Percentiles rank a stretch among this genome's conserved stretches.
Conservation (phyloP, 2,888 invertebrate species). For the Ferdinandea cuprea region DNA sequence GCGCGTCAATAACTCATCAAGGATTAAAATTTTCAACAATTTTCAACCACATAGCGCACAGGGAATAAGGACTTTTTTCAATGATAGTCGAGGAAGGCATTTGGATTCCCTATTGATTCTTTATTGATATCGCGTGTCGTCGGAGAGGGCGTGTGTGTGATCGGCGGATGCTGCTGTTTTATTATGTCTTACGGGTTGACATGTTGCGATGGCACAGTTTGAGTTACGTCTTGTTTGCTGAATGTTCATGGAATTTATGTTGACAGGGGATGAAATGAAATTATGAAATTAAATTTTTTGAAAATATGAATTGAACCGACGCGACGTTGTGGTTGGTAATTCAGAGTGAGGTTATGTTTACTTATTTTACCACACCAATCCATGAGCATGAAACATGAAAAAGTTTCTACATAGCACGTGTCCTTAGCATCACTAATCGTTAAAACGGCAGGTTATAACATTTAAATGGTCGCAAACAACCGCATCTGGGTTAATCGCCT, state of each 20-base stretch:
- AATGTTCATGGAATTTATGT: background rate
- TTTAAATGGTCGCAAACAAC: no score
- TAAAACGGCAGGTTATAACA: no score
- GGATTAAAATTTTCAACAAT: conserved; percentile 56
- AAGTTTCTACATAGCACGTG: no score
- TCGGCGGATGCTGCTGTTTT: conserved; percentile 1
- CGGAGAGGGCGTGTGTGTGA: conserved; percentile 25
- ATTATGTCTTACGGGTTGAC: conserved; percentile 22
- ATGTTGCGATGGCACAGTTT: conserved; percentile 9
- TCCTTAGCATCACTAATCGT: no score
- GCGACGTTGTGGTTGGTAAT: no score
- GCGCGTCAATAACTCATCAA: conserved; percentile 58
- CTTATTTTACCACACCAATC: no score
- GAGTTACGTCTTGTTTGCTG: background rate
- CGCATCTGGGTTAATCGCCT: no score
- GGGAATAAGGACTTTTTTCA: conserved; percentile 2
- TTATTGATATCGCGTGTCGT: conserved; percentile 66
- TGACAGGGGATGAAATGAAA: background rate
- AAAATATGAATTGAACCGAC: no score
- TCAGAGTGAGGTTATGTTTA: no score
- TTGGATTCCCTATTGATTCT: conserved; percentile 33
- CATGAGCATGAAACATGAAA: no score
- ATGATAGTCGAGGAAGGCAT: conserved; percentile 28
- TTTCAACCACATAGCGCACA: background rate
- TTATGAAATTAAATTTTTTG: background rate